Evolutionary conservation across 2,113 vertebrate genomes (phyloP), one percentile per base, ranked within the genome.

Genomic region (Myrmecobius fasciatus): DNA sequence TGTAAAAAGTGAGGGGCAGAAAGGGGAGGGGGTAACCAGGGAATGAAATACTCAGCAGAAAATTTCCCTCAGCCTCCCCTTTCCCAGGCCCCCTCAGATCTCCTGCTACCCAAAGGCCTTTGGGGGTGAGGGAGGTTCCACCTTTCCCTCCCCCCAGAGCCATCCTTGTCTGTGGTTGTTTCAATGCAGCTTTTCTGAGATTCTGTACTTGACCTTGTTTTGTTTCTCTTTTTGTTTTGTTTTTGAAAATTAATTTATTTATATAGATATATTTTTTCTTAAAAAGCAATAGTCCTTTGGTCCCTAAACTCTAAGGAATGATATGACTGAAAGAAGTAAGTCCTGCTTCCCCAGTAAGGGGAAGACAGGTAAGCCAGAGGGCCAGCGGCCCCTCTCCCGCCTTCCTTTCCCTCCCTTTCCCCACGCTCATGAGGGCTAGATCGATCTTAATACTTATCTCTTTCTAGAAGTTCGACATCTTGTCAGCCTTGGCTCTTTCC

Each of bases 271-370:
- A 98, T 98, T 98, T 98, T 98, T 98, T 98, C 97, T 98, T 96
- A 98, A 98, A 99, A 99, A 98, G 98, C 98, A 98, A 97, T 98
- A 99, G 98, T 99, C 98, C 98, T 99, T 99, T 99, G 98, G 98
- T 99, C 98, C 98, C 98, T 98, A 99, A 98, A 98, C 98, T 98
- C 98, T 99, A 99, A 98, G 98, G 98, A 99, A 99, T 98, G 98
- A 98, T 99, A 98, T 98, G 98, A 98, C 98, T 98, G 97, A 98
- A 98, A 98, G 98, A 98, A 98, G 97, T 98, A 98, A 97, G 97
- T 98, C 97, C 97, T 97, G 98, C 97, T 98, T 98, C 98, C 98
- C 97, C 93, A 83, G 36, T 83, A 83, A 83, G 67, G 67, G 43
- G n/a, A 43, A 96, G 97, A 96, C 90, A 88, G 98, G 98, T 94